A percentile compares a stretch with the other conserved stretches of the same genome.
phyloP scores from a whole-genome alignment of 2,797 vertebrate genomes.

The Pipistrellus pygmaeus region DNA sequence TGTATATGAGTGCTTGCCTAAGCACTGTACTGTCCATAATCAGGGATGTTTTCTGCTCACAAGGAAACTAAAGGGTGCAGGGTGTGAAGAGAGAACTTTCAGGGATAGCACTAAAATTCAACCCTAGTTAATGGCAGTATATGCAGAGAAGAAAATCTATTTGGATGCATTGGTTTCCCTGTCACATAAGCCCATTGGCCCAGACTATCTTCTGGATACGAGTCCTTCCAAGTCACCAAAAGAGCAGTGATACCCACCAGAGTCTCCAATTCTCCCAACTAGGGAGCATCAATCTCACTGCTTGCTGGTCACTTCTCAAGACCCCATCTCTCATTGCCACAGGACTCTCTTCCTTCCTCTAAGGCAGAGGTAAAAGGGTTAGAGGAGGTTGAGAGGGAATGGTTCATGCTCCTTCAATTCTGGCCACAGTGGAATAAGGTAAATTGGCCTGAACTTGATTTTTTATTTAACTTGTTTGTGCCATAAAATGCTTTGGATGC shows the following conservation, averaged over 20 bases:
- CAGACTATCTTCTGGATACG: not conserved
- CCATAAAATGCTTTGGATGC: constrained; percentile 76
- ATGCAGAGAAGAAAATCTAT: not conserved
- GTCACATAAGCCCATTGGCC: not conserved
- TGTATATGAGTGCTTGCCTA: not conserved
- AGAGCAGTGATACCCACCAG: not conserved
- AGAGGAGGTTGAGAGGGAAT: not conserved
- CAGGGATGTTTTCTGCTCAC: not conserved
- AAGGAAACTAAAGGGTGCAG: not conserved
- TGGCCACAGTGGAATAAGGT: constrained; percentile 56
- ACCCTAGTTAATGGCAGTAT: not conserved
- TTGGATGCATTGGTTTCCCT: not conserved
- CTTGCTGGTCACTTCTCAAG: not conserved
- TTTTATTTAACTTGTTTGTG: constrained; percentile 73
- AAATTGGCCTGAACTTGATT: not conserved
- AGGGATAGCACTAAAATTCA: not conserved
- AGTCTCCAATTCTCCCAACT: constrained; percentile 15
- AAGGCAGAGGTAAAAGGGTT: not conserved
- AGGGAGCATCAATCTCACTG: not conserved
- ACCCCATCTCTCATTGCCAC: not conserved
- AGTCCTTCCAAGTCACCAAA: not conserved
- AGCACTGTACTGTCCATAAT: rapidly evolving
- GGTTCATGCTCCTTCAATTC: constrained; percentile 2
- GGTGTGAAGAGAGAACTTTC: not conserved
- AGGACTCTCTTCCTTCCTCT: not conserved